Base-by-base conservation (phyloP, 2,113 vertebrate species). In the Phylloscopus whistleri region DNA sequence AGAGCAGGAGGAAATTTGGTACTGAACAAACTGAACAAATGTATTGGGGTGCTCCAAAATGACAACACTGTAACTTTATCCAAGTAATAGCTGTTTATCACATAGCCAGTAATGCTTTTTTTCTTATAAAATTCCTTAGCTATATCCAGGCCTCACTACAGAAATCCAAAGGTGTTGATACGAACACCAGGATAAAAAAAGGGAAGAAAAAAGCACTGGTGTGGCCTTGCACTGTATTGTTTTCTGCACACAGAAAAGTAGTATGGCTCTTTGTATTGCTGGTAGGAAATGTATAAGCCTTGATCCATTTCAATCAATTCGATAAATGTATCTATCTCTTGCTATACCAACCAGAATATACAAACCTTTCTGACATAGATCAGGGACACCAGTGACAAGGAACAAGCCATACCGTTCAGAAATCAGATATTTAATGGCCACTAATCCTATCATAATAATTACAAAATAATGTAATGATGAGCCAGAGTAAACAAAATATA, bases 401-500 rank as follows among this genome's bases (percentile, higher is more conserved):
- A 96, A 78, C 55, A 72, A 90, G 62, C 79, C 68, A 90, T 60
- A 59, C 68, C 52, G 59, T 74, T 78, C 92, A 95, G 84, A 83
- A 93, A 94, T 87, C 87, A 82, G 95, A 76, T 83, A 76, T 75
- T 82, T 92, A 92, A 87, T 74, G 78, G 81, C 51, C 70, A 80
- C 89, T 96, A 93, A 96, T 94, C 88, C 90, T 66, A 92, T 86
- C 69, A 77, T 76, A 85, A 92, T 90, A 94, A 83, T 92, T 93
- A 84, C 87, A 91, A 95, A 95, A 94, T 80, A 95, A 85, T 43
- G 74, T 62, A 73, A 84, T 31, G 74, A 85, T 55, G 70, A 93
- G 59, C 67, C 82, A 91, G 87, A 69, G 44, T 92, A 95, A 96
- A 94, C 89, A 95, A 94, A 96, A 94, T 95, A 94, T 96, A 95